Evolutionary conservation across 2,888 invertebrate genomes (phyloP).

Genomic region (Rotaria sp.): DNA sequence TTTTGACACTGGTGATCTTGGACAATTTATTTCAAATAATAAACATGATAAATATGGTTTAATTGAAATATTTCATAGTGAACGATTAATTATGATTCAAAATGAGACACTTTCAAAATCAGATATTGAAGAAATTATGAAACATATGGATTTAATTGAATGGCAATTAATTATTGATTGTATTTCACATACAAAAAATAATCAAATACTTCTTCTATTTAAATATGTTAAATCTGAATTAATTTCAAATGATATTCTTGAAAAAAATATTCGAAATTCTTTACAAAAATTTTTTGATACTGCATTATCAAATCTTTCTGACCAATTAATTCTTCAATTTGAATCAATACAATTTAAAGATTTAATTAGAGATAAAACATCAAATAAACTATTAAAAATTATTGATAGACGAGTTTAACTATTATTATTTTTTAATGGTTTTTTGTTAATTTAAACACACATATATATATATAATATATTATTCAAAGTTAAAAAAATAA

Average conservation of each 20-base stretch:
- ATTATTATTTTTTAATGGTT: neutral
- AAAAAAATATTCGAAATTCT: neutral
- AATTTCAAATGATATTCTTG: neutral
- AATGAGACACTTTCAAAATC: neutral
- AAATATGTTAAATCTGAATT: neutral
- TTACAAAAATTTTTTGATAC: neutral
- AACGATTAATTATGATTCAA: neutral
- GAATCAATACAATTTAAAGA: neutral
- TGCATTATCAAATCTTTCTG: neutral
- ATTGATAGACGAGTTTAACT: neutral
- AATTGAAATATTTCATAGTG: neutral
- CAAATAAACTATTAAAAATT: neutral
- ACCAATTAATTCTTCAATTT: neutral
- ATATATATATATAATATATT: too few relatives aligned
- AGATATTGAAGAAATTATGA: neutral
- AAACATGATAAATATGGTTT: neutral
- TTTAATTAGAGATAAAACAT: neutral
- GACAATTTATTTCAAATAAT: neutral
- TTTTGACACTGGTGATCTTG: neutral
- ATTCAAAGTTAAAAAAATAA: too few relatives aligned
- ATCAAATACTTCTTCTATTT: neutral
- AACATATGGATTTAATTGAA: neutral
- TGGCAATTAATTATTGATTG: constrained; percentile 1
- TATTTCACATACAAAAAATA: neutral
- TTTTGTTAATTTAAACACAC: too few relatives aligned